Percentiles rank a stretch among this genome's conserved stretches.
phyloP scores from a whole-genome alignment of 2,888 invertebrate species.

The Drosophila kuntzei region DNA sequence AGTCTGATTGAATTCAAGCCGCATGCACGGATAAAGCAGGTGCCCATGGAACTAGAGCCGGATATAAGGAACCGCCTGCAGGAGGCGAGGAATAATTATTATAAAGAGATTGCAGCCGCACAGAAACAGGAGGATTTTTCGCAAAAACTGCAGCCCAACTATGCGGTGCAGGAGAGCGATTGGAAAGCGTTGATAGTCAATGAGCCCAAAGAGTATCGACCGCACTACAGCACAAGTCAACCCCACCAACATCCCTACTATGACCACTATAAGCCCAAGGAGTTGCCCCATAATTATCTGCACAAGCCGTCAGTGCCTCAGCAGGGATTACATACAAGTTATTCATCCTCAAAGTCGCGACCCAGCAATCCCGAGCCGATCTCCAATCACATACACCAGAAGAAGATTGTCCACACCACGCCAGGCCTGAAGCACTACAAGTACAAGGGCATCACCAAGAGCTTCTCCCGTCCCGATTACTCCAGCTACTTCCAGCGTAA shows the following conservation, averaged over 20 bases:
- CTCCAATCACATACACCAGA: conserved; percentile 78
- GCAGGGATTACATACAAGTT: conserved; percentile 70
- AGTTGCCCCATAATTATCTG: conserved; percentile 61
- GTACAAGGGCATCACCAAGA: conserved; percentile 65
- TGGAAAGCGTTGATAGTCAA: conserved; percentile 83
- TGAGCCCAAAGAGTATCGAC: conserved; percentile 67
- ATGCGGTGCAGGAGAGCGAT: conserved; percentile 76
- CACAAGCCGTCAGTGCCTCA: conserved; percentile 52
- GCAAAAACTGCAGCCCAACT: conserved; percentile 62
- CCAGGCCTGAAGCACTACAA: conserved; percentile 86
- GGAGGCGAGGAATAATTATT: conserved; percentile 78
- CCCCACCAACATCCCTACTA: conserved; percentile 65
- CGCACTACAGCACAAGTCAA: conserved; percentile 55
- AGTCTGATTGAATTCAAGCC: conserved; percentile 84
- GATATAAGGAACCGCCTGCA: conserved; percentile 76
- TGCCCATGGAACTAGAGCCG: conserved; percentile 83
- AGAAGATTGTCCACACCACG: conserved; percentile 84
- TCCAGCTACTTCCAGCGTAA: conserved; percentile 82
- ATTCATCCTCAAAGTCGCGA: conserved; percentile 70
- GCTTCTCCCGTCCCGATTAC: conserved; percentile 75
- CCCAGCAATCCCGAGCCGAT: conserved; percentile 74
- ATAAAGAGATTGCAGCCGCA: conserved; percentile 74
- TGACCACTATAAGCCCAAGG: conserved; percentile 67
- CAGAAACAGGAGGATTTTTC: conserved; percentile 60
- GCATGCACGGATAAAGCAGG: conserved; percentile 83